phyloP scores from a whole-genome alignment of 2,888 invertebrate species.

The Helleia helle region DNA sequence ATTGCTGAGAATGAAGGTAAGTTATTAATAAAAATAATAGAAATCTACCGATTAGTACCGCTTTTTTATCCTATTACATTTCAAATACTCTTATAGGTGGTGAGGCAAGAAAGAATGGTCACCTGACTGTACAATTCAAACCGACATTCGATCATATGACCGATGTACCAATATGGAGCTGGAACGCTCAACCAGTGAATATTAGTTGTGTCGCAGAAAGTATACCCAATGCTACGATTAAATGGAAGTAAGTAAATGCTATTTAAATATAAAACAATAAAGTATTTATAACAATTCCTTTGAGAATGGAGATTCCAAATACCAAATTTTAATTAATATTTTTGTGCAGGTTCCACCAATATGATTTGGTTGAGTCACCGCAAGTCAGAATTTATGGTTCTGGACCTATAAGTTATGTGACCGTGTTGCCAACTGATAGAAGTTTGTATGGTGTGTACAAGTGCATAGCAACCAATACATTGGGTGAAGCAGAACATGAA shows the following conservation, averaged over 20 bases:
- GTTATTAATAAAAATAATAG: too few species aligned
- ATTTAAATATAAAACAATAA: not conserved
- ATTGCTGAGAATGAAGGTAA: slow-evolving; percentile 83
- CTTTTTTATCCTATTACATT: too few species aligned
- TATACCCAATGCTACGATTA: slow-evolving; percentile 93
- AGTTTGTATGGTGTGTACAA: slow-evolving; percentile 83
- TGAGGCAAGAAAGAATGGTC: slow-evolving; percentile 83
- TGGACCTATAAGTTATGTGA: slow-evolving; percentile 82
- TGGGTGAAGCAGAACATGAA: slow-evolving; percentile 79
- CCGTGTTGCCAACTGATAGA: slow-evolving; percentile 78
- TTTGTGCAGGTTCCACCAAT: slow-evolving; percentile 56
- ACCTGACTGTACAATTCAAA: slow-evolving; percentile 86
- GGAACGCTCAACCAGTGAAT: slow-evolving; percentile 87
- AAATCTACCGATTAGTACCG: too few species aligned
- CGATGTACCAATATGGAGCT: slow-evolving; percentile 85
- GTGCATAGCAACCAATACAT: slow-evolving; percentile 85
- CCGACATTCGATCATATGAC: slow-evolving; percentile 84
- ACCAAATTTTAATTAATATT: not conserved
- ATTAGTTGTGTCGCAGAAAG: slow-evolving; percentile 90
- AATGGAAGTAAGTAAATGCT: slow-evolving; percentile 80
- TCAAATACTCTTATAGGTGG: slow-evolving; percentile 64
- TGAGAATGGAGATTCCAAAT: not conserved
- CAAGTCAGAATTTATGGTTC: slow-evolving; percentile 76
- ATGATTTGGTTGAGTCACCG: slow-evolving; percentile 69
- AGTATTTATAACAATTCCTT: not conserved